phyloP scores from a whole-genome alignment of 2,888 invertebrate species.

The Drosophila greeni region DNA sequence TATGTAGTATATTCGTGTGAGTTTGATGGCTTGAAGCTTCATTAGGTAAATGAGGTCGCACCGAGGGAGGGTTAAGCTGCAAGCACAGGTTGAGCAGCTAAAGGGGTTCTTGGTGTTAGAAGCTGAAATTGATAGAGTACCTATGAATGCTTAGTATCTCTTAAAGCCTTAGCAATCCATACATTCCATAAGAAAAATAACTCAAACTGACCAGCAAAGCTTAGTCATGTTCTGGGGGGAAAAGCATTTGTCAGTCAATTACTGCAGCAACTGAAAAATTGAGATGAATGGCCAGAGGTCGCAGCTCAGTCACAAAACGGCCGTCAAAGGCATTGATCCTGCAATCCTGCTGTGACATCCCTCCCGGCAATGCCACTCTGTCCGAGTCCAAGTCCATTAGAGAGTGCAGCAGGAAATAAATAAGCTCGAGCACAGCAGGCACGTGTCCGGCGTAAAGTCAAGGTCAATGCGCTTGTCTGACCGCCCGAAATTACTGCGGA shows the following conservation, averaged over 20 bases:
- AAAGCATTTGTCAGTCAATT: conserved; percentile 3
- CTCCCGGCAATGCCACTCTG: not conserved
- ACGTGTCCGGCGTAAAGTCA: conserved; percentile 52
- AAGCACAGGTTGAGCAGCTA: not conserved
- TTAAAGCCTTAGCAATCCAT: not conserved
- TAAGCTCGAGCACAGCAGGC: conserved; percentile 14
- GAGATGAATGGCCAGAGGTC: conserved; percentile 21
- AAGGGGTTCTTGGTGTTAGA: not conserved
- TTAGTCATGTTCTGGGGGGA: not conserved
- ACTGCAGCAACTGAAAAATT: conserved; percentile 2
- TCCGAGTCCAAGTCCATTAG: conserved; percentile 20
- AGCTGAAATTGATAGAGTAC: not conserved
- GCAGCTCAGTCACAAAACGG: conserved; percentile 2
- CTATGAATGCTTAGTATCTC: not conserved
- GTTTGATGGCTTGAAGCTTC: conserved; percentile 30
- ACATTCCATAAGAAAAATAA: not conserved
- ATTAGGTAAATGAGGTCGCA: conserved; percentile 34
- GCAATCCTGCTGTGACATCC: conserved; percentile 23
- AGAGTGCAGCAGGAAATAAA: conserved; percentile 31
- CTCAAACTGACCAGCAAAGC: not conserved
- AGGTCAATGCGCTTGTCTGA: conserved; percentile 56
- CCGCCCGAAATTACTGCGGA: conserved; percentile 49
- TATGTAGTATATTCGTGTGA: not conserved
- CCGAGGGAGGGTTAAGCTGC: not conserved
- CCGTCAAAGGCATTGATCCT: conserved; percentile 10